Percentiles rank a stretch among this genome's conserved stretches.
These are phyloP conservation scores for Trichopria drosophilae DNA, from an alignment of 2,888 invertebrate species.

Conservation along the genomic window DNA sequence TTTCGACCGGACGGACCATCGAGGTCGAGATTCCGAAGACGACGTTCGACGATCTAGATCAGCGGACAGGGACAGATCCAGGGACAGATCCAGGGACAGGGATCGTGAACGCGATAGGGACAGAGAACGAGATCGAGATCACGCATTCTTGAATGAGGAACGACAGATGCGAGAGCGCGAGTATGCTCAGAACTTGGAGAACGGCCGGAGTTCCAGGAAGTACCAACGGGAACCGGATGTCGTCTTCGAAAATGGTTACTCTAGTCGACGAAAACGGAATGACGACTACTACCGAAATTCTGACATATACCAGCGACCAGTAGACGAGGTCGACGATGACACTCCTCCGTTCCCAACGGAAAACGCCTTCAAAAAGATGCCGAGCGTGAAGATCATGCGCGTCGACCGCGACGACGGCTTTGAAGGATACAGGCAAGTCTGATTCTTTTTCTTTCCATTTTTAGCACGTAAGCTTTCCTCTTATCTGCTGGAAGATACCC, in stretches of 20 bases:
- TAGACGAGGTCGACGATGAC: constrained; percentile 53
- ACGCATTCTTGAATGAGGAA: too few relatives aligned
- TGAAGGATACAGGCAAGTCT: constrained; percentile 48
- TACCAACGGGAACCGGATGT: constrained; percentile 25
- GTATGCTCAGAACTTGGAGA: constrained; percentile 48
- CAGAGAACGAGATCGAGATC: too few relatives aligned
- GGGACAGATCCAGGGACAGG: too few relatives aligned
- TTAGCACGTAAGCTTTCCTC: constrained; percentile 6
- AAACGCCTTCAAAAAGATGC: constrained; percentile 49
- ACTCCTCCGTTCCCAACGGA: constrained; percentile 51
- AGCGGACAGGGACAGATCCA: too few relatives aligned
- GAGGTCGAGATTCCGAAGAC: constrained; percentile 17
- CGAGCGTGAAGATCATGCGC: constrained; percentile 54
- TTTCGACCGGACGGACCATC: constrained; percentile 40
- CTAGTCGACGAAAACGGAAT: constrained; percentile 4
- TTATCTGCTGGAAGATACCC: too few relatives aligned
- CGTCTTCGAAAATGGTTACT: constrained; percentile 8
- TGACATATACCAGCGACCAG: constrained; percentile 51
- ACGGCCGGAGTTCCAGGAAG: constrained; percentile 32
- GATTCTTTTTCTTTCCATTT: constrained; percentile 23
- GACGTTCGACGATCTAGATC: too few relatives aligned
- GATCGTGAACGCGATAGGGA: too few relatives aligned
- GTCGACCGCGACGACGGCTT: constrained; percentile 51
- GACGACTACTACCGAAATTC: constrained; percentile 45
- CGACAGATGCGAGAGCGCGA: constrained; percentile 46